These are phyloP conservation scores for Erynnis tages DNA, from an alignment of 2,888 invertebrate species.

Conservation along the genomic window DNA sequence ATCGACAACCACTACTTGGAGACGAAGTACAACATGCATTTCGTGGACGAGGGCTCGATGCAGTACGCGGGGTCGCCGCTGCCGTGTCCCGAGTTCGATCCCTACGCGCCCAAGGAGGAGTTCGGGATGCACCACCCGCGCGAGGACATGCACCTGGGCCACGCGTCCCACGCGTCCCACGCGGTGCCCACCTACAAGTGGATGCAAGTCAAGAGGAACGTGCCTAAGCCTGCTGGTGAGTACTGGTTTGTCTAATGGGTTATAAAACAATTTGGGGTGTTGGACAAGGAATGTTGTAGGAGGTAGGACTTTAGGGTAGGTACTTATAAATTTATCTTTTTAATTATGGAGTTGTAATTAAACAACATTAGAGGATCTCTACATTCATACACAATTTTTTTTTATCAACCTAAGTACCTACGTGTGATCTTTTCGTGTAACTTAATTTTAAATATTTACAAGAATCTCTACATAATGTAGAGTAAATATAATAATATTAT, in stretches of 20 bases:
- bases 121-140: conserved; percentile 64
- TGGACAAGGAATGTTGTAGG: no score
- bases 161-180: conserved; percentile 76
- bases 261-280: no score
- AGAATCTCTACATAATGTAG: no score
- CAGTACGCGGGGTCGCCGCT: conserved; percentile 73
- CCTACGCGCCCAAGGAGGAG: conserved; percentile 84
- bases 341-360: no score
- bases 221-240: conserved; percentile 95
- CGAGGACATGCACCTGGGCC: conserved; percentile 61
- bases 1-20: conserved; percentile 75
- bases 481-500: no score
- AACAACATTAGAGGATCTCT: no score
- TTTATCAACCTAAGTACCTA: no score
- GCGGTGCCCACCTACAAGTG: conserved; percentile 96
- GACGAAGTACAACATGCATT: conserved; percentile 78
- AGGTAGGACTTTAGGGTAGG: not conserved
- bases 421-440: no score
- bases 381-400: no score
- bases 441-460: no score
- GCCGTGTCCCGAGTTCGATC: conserved; percentile 82
- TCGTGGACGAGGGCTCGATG: conserved; percentile 67
- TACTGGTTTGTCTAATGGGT: no score
- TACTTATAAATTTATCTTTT: no score
- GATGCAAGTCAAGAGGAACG: conserved; percentile 99